Conservation (phyloP, 2,113 vertebrate genomes). For the Phoxinus phoxinus region DNA sequence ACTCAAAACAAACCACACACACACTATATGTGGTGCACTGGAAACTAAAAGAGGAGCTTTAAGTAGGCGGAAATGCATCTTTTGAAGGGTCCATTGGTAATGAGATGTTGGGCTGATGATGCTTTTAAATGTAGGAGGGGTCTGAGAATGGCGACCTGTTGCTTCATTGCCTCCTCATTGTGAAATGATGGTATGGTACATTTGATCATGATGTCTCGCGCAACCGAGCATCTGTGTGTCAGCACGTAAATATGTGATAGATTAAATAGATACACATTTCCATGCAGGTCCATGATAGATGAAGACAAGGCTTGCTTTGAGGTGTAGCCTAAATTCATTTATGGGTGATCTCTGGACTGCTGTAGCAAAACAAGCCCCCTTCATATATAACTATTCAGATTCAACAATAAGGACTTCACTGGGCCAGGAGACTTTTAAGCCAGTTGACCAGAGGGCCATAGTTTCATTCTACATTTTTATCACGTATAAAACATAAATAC, state of each 20-base stretch:
- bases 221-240: neutral
- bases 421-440: neutral
- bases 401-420: neutral
- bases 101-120: neutral
- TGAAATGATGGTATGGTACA: neutral
- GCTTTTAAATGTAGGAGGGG: neutral
- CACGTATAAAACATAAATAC: neutral
- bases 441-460: neutral
- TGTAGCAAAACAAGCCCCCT: neutral
- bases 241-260: neutral
- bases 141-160: slow-evolving; percentile 20
- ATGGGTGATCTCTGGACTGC: neutral
- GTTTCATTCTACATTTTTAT: neutral
- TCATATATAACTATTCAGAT: neutral
- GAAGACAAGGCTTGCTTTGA: neutral
- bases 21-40: neutral
- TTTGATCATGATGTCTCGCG: neutral
- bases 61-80: slow-evolving; percentile 42
- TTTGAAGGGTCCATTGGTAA: slow-evolving; percentile 36
- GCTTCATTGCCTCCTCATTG: neutral
- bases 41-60: neutral
- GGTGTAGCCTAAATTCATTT: neutral
- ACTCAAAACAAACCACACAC: neutral
- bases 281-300: neutral
- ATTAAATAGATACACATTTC: neutral